Evolutionary conservation across 2,113 vertebrate species (phyloP).

Genomic region (Otis tarda): DNA sequence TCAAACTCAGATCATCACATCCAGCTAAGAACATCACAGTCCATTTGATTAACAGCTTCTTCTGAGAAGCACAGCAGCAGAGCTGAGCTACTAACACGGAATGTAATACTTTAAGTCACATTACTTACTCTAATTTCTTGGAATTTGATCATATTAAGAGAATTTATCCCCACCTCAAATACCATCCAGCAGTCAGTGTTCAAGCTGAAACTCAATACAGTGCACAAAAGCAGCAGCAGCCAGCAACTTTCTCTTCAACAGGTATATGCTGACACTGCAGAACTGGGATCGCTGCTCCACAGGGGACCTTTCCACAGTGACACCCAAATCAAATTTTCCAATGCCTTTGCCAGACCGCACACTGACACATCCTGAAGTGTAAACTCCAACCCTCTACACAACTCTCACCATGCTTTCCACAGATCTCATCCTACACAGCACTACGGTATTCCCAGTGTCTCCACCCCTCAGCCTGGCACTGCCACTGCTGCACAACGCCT

Average conservation of each 20-base stretch:
- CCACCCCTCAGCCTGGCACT: not conserved
- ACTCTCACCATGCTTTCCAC: not conserved
- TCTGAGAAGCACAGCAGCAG: not conserved
- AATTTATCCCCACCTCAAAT: not conserved
- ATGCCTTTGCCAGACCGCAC: not conserved
- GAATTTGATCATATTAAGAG: not conserved
- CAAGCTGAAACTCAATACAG: not conserved
- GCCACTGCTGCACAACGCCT: not conserved
- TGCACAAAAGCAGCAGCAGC: not conserved
- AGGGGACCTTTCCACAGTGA: not conserved
- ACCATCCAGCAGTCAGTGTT: not conserved
- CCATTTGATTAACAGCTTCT: not conserved
- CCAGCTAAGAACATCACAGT: not conserved
- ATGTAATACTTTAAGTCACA: not conserved
- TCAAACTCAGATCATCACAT: not conserved
- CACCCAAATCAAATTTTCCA: not conserved
- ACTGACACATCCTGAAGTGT: not conserved
- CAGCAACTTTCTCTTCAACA: not conserved
- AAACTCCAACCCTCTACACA: not conserved
- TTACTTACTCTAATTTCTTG: not conserved
- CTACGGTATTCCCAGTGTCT: not conserved
- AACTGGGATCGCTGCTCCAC: not conserved
- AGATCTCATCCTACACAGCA: not conserved
- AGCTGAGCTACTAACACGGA: not conserved
- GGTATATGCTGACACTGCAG: not conserved